phyloP scores from a whole-genome alignment of 2,888 invertebrate genomes.

The Synanthedon vespiformis region DNA sequence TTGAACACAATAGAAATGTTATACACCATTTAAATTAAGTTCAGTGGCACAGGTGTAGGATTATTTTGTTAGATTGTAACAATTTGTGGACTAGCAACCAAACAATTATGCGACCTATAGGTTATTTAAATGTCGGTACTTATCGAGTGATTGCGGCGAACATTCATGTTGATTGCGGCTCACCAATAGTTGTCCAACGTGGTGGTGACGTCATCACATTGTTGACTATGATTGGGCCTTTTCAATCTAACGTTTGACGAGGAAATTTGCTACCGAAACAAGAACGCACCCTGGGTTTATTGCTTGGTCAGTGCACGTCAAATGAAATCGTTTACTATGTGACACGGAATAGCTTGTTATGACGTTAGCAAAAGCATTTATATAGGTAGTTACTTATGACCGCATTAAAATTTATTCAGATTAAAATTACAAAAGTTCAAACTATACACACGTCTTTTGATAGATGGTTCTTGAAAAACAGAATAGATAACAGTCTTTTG shows the following conservation, averaged over 20 bases:
- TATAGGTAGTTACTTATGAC: no score
- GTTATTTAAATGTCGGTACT: constrained; percentile 5
- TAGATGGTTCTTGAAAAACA: no score
- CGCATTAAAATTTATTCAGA: no score
- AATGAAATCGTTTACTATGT: not conserved
- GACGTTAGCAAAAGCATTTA: no score
- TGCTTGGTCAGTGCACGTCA: not conserved
- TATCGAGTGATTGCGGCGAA: constrained; percentile 6
- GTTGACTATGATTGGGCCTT: constrained; percentile 6
- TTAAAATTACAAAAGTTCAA: no score
- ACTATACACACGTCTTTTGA: no score
- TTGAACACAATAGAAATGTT: no score
- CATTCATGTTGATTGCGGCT: constrained; percentile 8
- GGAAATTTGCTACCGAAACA: not conserved
- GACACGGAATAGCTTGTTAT: not conserved
- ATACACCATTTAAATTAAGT: not conserved
- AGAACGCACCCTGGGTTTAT: not conserved
- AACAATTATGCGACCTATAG: constrained; percentile 2
- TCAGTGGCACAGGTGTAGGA: not conserved
- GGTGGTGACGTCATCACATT: constrained; percentile 2
- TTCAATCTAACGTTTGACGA: constrained; percentile 2
- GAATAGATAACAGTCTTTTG: no score
- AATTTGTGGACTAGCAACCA: not conserved
- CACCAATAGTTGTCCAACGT: constrained; percentile 4
- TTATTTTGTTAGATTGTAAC: not conserved